Conservation (phyloP, 2,888 invertebrate genomes). For the Eupithecia subfuscata region DNA sequence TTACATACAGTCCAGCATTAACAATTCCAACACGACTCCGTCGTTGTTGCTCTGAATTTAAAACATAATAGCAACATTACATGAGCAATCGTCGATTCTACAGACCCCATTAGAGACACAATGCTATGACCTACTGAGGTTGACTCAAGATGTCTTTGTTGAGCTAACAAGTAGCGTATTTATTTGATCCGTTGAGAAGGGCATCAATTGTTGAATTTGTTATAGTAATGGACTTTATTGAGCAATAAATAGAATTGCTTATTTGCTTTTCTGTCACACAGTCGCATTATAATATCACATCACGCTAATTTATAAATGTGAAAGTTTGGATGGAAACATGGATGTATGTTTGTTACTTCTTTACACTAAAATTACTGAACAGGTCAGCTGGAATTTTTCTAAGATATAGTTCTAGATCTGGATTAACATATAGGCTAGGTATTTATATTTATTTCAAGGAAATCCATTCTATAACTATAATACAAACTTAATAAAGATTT, state of each 20-base stretch:
- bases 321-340: too few relatives aligned
- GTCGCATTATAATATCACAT: too few relatives aligned
- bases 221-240: not conserved
- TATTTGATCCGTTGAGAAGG: slow-evolving; percentile 7
- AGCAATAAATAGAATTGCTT: not conserved
- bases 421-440: too few relatives aligned
- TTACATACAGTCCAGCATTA: not conserved
- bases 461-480: too few relatives aligned
- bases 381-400: too few relatives aligned
- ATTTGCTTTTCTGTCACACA: not conserved
- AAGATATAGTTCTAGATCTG: too few relatives aligned
- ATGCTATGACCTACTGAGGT: slow-evolving; percentile 35
- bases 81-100: slow-evolving; percentile 26
- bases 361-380: too few relatives aligned
- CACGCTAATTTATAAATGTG: too few relatives aligned
- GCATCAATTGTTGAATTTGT: not conserved
- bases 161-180: slow-evolving; percentile 9
- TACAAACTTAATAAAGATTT: too few relatives aligned
- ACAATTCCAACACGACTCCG: not conserved
- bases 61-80: slow-evolving; percentile 31
- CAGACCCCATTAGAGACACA: slow-evolving; percentile 35
- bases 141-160: slow-evolving; percentile 39
- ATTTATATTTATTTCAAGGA: too few relatives aligned
- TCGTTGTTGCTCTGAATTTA: slow-evolving; percentile 24
- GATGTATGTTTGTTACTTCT: too few relatives aligned